These are phyloP conservation scores for Cyrtorhinus lividipennis DNA, from an alignment of 1,140 invertebrate species.

Conservation along the genomic window DNA sequence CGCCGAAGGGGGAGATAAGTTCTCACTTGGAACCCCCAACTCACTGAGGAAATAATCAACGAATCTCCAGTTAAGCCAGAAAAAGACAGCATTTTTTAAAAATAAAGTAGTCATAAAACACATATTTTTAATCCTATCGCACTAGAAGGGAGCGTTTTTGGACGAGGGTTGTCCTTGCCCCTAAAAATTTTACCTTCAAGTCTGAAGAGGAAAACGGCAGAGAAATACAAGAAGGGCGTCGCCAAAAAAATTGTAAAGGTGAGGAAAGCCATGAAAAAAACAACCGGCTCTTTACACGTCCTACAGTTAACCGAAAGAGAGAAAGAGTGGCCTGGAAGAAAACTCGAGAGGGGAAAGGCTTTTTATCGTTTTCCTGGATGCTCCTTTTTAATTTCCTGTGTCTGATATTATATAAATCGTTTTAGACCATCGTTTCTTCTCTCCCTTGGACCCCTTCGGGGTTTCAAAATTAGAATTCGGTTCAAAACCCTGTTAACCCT, in stretches of 20 bases:
- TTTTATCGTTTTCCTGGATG: background rate
- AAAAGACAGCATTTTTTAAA: too few relatives aligned
- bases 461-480: background rate
- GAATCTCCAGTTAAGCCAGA: too few relatives aligned
- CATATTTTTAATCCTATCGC: background rate
- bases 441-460: background rate
- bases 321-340: too few relatives aligned
- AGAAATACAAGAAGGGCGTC: background rate
- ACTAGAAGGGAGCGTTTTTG: background rate
- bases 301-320: background rate
- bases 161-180: background rate
- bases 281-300: background rate
- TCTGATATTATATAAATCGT: background rate
- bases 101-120: too few relatives aligned
- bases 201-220: background rate
- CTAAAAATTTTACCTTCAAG: background rate
- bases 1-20: too few relatives aligned
- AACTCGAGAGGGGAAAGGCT: background rate
- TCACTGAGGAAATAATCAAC: too few relatives aligned
- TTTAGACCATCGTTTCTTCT: background rate
- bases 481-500: background rate
- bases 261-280: background rate
- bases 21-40: too few relatives aligned
- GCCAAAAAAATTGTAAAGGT: too few relatives aligned
- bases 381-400: background rate